A percentile compares a stretch with the other conserved stretches of the same genome.
Evolutionary conservation across 2,888 invertebrate genomes (phyloP).

Genomic region (Eristalis arbustorum): DNA sequence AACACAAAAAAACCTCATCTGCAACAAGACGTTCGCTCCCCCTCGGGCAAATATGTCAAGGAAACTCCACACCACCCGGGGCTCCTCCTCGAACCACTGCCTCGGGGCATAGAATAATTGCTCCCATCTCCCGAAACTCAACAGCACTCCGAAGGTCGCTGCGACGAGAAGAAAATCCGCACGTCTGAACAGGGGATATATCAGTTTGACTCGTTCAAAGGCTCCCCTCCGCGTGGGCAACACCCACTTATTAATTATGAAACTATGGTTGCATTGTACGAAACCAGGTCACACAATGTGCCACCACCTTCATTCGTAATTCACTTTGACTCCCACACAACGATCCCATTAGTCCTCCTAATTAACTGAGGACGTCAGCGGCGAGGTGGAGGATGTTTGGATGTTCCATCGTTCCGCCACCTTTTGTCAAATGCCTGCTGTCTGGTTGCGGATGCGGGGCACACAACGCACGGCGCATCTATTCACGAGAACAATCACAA

Average conservation of each 20-base stretch:
- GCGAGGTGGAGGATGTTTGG: not conserved
- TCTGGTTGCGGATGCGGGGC: no score
- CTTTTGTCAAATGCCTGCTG: slow-evolving; percentile 23
- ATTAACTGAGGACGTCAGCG: slow-evolving; percentile 66
- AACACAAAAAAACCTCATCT: no score
- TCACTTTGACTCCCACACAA: slow-evolving; percentile 63
- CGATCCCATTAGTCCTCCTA: slow-evolving; percentile 63
- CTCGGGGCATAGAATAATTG: not conserved
- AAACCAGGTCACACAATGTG: slow-evolving; percentile 49
- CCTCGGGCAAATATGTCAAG: not conserved
- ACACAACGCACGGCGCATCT: no score
- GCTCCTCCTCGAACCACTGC: not conserved
- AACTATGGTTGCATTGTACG: slow-evolving; percentile 33
- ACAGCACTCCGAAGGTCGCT: not conserved
- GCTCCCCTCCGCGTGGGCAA: not conserved
- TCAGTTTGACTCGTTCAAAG: not conserved
- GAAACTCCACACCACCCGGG: not conserved
- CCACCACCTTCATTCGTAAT: slow-evolving; percentile 37
- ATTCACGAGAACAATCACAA: slow-evolving; percentile 55
- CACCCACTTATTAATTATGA: slow-evolving; percentile 46
- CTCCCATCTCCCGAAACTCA: not conserved
- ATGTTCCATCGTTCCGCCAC: slow-evolving; percentile 24
- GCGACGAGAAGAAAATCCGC: not conserved
- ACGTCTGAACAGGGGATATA: not conserved
- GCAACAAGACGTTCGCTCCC: no score